These are phyloP conservation scores for pig (Sus scrofa) DNA, from an alignment of 2,113 vertebrate genomes.

Conservation along the genomic window DNA sequence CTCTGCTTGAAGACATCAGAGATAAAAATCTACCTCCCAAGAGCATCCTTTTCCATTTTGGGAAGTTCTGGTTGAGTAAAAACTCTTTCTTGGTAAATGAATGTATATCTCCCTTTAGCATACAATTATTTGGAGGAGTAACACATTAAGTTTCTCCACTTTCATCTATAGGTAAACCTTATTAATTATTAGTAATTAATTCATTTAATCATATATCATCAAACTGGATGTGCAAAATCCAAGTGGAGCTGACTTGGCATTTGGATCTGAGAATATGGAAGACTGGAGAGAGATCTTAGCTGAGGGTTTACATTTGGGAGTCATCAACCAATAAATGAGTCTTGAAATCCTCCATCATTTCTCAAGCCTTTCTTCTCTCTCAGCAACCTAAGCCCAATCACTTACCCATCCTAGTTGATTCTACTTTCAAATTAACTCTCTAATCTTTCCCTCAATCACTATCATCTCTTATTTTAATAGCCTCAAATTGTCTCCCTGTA, in stretches of 20 bases:
- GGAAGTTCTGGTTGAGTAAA: background rate
- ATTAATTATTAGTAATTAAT: background rate
- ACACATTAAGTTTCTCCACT: background rate
- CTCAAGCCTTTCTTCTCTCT: background rate
- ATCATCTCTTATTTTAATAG: background rate
- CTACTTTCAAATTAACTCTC: background rate
- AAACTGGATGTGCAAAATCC: background rate
- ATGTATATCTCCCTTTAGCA: background rate
- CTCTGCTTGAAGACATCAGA: background rate
- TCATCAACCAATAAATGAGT: background rate
- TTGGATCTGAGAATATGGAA: conserved; percentile 21
- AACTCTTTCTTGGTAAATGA: background rate
- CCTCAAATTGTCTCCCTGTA: no score
- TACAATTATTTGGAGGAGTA: background rate
- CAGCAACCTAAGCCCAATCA: background rate
- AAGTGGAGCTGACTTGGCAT: background rate
- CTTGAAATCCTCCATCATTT: background rate
- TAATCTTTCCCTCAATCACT: background rate
- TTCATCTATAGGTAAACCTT: background rate
- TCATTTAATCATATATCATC: conserved; percentile 4
- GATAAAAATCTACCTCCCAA: background rate
- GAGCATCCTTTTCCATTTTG: background rate
- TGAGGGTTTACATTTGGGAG: background rate
- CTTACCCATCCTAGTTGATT: background rate
- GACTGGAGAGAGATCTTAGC: background rate